Percentiles rank a stretch among this genome's conserved stretches.
Evolutionary conservation across 2,113 vertebrate genomes (phyloP).

Genomic region (Phylloscopus trochilus): DNA sequence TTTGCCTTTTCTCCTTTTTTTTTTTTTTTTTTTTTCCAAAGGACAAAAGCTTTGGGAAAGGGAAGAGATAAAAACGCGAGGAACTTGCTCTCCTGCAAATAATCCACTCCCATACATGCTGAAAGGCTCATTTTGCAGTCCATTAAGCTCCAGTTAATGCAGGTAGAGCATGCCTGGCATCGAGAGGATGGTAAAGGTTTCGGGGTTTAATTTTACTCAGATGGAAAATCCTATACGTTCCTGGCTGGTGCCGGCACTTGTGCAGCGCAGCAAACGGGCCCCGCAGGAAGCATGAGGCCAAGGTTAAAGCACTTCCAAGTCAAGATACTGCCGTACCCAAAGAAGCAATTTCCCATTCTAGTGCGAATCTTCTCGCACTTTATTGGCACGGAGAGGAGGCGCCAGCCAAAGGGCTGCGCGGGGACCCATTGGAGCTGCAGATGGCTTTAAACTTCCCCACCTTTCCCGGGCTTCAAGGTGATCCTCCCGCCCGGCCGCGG

Average conservation of each 20-base stretch:
- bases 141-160: constrained; percentile 67
- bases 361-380: constrained; percentile 57
- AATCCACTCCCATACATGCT: constrained; percentile 41
- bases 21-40: not conserved
- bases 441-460: constrained; percentile 54
- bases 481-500: not conserved
- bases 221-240: constrained; percentile 44
- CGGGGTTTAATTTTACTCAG: constrained; percentile 65
- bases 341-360: constrained; percentile 70
- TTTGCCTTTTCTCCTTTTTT: not conserved
- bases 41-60: constrained; percentile 1
- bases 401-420: not conserved
- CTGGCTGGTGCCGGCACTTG: constrained; percentile 19
- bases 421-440: constrained; percentile 67
- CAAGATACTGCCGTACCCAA: constrained; percentile 61
- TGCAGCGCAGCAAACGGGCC: constrained; percentile 39
- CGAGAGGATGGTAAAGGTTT: constrained; percentile 56
- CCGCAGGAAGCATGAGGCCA: constrained; percentile 65
- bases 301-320: constrained; percentile 69
- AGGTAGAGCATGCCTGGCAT: constrained; percentile 61
- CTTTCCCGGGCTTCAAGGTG: constrained; percentile 67
- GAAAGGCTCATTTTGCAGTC: constrained; percentile 62
- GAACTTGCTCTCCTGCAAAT: constrained; percentile 45
- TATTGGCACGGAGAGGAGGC: constrained; percentile 32
- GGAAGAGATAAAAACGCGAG: not conserved